Base-by-base conservation (phyloP, 1,140 invertebrate genomes). In the Pseudomyrmex pallidus region DNA sequence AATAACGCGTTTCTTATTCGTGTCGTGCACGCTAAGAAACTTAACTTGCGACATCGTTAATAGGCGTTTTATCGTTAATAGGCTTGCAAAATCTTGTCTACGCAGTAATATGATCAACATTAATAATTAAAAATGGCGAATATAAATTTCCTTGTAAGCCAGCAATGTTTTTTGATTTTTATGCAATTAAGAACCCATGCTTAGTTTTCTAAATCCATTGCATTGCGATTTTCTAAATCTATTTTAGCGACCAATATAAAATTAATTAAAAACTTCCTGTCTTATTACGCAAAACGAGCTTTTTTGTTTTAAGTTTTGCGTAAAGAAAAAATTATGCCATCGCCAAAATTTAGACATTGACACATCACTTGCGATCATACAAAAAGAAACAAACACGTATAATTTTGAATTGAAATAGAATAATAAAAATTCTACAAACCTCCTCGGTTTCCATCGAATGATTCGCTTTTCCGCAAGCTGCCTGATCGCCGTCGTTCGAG, bases 401-500 rank as follows among this genome's bases (percentile, higher is more conserved):
- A 13, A 17, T 13, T 46, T 68, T 46, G 9, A 50, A 68, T 35
- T 68, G 66, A 7, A 63, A 63, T 50, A 35, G 20, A 48, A 54
- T n/a, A 54, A 46, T 62, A 12, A 2, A 2, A 15, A 20, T 20
- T 50, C 91, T 90, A 91, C 92, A 85, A 91, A 93, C 92, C 93
- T 94, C 94, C 82, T 94, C 91, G 82, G 82, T 85, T 82, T 91
- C 91, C 88, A 86, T 82, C 80, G 88, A 72, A 67, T 87, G 89
- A 90, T 91, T 86, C 54, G 88, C 67, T 85, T 89, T 90, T 85
- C 87, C 83, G 48, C 89, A 85, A 56, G 86, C 80, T 84, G 87
- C 83, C 82, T 92, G 91, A 86, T 92, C 93, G 89, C 92, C 93
- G 87, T 94, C 94, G 52, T 90, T 93, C 78, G 35, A 35, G 35